Conservation (phyloP, 2,797 vertebrate species). For the Alosa sapidissima region DNA sequence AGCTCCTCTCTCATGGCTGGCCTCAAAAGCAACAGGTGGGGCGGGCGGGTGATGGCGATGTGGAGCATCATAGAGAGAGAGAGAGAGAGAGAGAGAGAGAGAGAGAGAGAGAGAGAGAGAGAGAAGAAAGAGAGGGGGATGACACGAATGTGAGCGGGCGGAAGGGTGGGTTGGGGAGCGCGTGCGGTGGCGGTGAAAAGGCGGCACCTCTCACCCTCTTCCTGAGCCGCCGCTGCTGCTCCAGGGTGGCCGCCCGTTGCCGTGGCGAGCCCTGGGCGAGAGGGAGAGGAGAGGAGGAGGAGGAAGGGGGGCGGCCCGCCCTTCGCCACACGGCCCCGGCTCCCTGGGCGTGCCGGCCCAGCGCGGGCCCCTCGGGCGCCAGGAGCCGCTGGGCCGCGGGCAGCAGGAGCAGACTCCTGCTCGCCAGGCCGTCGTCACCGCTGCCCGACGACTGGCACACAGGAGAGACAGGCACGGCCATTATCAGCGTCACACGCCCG, state of each 20-base stretch:
- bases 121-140: not conserved
- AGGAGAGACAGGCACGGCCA: conserved; percentile 47
- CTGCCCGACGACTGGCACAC: conserved; percentile 75
- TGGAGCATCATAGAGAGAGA: not conserved
- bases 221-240: conserved; percentile 68
- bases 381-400: conserved; percentile 21
- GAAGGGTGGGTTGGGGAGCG: conserved; percentile 30
- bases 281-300: conserved; percentile 32
- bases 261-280: conserved; percentile 67
- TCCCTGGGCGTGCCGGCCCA: conserved; percentile 58
- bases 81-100: not conserved
- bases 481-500: conserved; percentile 39
- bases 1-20: conserved; percentile 33
- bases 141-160: not conserved
- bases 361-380: not conserved
- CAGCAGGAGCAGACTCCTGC: conserved; percentile 20
- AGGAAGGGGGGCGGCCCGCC: conserved; percentile 71
- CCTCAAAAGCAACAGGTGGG: conserved; percentile 44
- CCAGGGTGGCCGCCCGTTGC: conserved; percentile 55
- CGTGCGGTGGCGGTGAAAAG: conserved; percentile 56
- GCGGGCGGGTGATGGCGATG: not conserved
- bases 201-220: conserved; percentile 79
- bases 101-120: not conserved
- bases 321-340: conserved; percentile 65
- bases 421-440: conserved; percentile 64